Evolutionary conservation across 2,888 invertebrate genomes (phyloP), one percentile per base, ranked within the genome.

Genomic region (Temnothorax rugatulus): DNA sequence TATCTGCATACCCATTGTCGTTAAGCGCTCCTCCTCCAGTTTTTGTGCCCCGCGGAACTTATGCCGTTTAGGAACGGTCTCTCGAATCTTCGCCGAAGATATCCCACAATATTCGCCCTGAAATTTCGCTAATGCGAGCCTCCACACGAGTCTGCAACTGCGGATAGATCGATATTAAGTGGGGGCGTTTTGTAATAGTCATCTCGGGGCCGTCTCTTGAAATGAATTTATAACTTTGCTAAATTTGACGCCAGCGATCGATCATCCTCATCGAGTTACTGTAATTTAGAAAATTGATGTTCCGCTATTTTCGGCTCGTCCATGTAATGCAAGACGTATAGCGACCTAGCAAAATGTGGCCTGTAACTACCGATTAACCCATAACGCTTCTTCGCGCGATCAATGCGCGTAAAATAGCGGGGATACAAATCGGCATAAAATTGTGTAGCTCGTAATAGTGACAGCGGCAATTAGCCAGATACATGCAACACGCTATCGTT

Each of bases 1-100:
- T 64, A 82, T 84, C 81, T 86, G 76, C 86, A 82, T 86, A 76
- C 52, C 77, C 84, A 84, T 87, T 87, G 87, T 82, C 83, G 73
- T 84, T 86, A 85, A 86, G 47, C 68, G 73, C 74, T 82, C n/a
- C 34, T 54, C 47, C 66, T 34, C 71, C 71, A 63, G 69, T 57
- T 83, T 83, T 75, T 76, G 83, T 38, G 29, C 25, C 54, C 61
- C 64, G 63, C 38, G 47, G 64, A 79, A 68, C 83, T 77, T 79
- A 38, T 81, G 79, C 83, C 79, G 50, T 69, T 71, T 69, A 52
- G 63, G 50, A 79, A 81, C 21, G 52, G 15, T 63, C 79, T 52
- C 79, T 59, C 69, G 79, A 25, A 50, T 61, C 59, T 38, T 73
- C 25, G 38, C 38, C 71, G 63, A 18, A 63, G 21, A 77, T 77